Percentiles rank a stretch among this genome's conserved stretches.
phyloP scores from a whole-genome alignment of 2,113 vertebrate genomes.

The human (Homo sapiens) region DNA sequence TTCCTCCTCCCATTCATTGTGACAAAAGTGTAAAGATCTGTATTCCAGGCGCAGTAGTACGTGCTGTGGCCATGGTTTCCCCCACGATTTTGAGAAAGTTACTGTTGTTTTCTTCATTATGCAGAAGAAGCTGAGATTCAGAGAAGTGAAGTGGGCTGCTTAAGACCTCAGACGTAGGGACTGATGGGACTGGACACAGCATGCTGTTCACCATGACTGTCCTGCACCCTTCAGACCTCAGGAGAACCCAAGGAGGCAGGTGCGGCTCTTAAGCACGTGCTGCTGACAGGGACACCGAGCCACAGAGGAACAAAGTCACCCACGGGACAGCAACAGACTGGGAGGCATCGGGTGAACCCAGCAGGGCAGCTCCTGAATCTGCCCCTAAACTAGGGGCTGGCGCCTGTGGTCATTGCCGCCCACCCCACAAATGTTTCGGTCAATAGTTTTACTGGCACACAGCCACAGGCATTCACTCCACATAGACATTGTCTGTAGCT shows the following conservation, averaged over 20 bases:
- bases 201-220: not conserved
- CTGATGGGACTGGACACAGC: not conserved
- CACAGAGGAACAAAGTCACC: not conserved
- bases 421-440: no score
- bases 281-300: no score
- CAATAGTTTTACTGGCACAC: accelerated
- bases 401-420: not conserved
- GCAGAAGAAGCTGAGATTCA: not conserved
- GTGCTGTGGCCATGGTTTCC: not conserved
- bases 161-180: no score
- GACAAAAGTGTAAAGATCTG: accelerated
- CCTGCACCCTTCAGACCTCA: not conserved
- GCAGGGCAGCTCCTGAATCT: not conserved
- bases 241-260: not conserved
- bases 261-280: not conserved
- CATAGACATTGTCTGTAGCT: accelerated
- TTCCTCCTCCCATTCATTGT: no score
- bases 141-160: not conserved
- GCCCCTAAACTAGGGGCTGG: not conserved
- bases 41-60: not conserved
- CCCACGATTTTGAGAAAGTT: not conserved
- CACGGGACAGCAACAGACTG: not conserved
- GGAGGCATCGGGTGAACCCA: not conserved
- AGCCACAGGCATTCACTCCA: accelerated
- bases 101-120: no score